These are phyloP conservation scores for Auanema freiburgensis DNA, from an alignment of 2,888 invertebrate genomes.

Conservation along the genomic window DNA sequence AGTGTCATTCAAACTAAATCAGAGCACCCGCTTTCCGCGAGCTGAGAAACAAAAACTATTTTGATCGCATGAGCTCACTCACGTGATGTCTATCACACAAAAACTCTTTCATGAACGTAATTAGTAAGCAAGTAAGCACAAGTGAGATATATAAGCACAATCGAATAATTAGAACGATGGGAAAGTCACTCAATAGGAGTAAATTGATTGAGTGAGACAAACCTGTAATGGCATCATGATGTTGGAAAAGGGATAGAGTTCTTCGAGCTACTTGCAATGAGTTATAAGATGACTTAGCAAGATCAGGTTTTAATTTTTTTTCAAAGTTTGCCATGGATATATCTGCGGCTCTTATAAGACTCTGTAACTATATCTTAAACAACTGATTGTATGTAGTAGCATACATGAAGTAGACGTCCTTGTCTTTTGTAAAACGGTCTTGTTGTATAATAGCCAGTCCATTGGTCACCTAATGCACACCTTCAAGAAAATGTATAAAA, in stretches of 20 bases:
- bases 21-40: not conserved
- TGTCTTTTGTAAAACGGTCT: constrained; percentile 73
- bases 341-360: not conserved
- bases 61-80: not conserved
- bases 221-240: constrained; percentile 95
- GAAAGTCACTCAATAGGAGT: too few species aligned
- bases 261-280: constrained; percentile 72
- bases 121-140: not conserved
- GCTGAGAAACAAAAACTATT: not conserved
- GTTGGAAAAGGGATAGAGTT: constrained; percentile 84
- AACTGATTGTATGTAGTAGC: not conserved
- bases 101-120: not conserved
- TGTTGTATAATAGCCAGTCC: constrained; percentile 95
- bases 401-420: constrained; percentile 72
- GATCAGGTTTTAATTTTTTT: too few species aligned
- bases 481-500: constrained; percentile 6
- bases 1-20: not conserved
- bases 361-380: not conserved
- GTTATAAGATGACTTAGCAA: too few species aligned
- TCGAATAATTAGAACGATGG: not conserved
- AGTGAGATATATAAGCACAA: not conserved
- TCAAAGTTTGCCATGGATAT: too few species aligned
- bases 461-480: constrained; percentile 80
- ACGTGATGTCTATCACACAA: not conserved
- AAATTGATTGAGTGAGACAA: too few species aligned